Base-by-base conservation (phyloP, 1,140 invertebrate genomes). In the Archivesica marissinica region DNA sequence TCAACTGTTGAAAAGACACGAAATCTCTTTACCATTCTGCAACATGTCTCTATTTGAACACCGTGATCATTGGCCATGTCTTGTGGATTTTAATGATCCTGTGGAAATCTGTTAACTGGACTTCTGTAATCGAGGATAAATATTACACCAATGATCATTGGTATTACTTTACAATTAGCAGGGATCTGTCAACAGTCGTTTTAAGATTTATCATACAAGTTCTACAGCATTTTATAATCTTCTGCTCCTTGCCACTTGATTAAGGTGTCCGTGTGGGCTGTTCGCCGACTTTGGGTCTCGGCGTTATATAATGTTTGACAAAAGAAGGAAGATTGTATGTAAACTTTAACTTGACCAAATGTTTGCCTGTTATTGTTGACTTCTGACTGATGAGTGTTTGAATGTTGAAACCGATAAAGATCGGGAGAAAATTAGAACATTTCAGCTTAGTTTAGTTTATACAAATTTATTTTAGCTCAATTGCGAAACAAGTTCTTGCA, bases 291-390 rank as follows among this genome's bases (percentile, higher is more conserved):
- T 56, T 38, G 17, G 25, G 74, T 52, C 74, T 76, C 50, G 25
- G 0, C 35, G 25, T 76, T 76, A 76, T 50, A 56, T 76, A 50
- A 76, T 25, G 4, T 17, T n/a, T 25, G 35, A 76, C 74, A 76
- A 76, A 54, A 54, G 74, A 15, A 23, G 74, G 20, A 39, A 56
- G 74, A 52, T 56, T 61, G 39, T 59, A 66, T 64, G 76, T 79
- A 59, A 41, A 66, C 38, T 79, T 66, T 79, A 35, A 25, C 76
- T n/a, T 79, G 76, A 44, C 59, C 78, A 81, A 79, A 52, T 81
- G 78, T 81, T 81, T 81, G 61, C 64, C 35, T 52, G 78, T 68
- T 81, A 50, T 81, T 81, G 78, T 81, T 41, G 44, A 47, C 33
- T 33, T n/a, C n/a, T 30, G 33, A 81, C 70, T 70, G 39, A 81